Conservation (phyloP, 1,140 invertebrate species). For the Trichonephila clavipes region DNA sequence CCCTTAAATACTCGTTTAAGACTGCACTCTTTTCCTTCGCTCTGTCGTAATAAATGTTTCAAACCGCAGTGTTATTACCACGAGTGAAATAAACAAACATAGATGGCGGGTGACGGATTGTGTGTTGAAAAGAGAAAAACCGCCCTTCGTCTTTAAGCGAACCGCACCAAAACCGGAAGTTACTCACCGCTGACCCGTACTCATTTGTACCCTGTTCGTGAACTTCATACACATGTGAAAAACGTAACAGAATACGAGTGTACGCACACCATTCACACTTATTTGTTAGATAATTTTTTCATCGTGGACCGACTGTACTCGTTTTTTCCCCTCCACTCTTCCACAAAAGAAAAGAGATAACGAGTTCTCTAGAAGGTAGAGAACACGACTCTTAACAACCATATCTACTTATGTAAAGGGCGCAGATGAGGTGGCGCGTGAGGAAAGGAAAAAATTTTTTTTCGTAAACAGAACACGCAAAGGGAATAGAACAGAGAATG, state of each 20-base stretch:
- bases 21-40: too few relatives aligned
- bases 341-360: neutral
- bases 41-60: too few relatives aligned
- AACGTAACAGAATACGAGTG: constrained; percentile 11
- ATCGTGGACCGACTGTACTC: neutral
- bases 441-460: neutral
- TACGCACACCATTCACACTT: too few relatives aligned
- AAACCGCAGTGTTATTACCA: too few relatives aligned
- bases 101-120: too few relatives aligned
- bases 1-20: too few relatives aligned
- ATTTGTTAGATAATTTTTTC: neutral
- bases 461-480: too few relatives aligned
- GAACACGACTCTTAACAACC: constrained; percentile 22
- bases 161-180: neutral
- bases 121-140: neutral
- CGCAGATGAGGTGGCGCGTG: constrained; percentile 32
- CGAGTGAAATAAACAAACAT: too few relatives aligned
- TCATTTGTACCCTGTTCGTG: neutral
- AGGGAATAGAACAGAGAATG: neutral
- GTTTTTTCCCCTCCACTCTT: neutral
- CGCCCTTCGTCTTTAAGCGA: neutral
- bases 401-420: constrained; percentile 20
- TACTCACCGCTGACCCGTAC: neutral
- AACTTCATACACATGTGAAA: constrained; percentile 1
- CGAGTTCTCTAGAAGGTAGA: constrained; percentile 21